phyloP scores from a whole-genome alignment of 2,888 invertebrate genomes.

The Leptopterna dolabrata region DNA sequence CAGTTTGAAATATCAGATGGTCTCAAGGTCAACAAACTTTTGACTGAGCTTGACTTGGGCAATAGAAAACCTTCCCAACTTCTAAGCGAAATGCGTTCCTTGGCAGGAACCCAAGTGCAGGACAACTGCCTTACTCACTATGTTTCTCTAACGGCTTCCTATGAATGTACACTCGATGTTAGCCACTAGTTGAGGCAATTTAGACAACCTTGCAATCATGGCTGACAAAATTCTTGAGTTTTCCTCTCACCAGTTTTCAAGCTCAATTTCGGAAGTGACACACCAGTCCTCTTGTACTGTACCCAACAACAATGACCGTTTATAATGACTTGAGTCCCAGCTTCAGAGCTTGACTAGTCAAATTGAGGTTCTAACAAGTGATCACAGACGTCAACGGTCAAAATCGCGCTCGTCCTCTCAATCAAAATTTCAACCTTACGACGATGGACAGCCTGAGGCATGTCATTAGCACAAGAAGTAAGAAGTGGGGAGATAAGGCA shows the following conservation, averaged over 20 bases:
- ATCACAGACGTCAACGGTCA: neutral
- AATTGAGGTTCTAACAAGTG: neutral
- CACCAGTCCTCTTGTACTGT: neutral
- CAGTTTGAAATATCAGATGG: conserved; percentile 12
- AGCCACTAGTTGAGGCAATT: neutral
- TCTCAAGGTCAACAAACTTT: neutral
- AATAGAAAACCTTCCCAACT: conserved; percentile 27
- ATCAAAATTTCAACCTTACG: neutral
- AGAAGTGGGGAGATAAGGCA: neutral
- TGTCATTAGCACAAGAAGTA: conserved; percentile 26
- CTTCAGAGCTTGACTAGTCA: neutral
- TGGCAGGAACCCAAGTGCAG: conserved; percentile 14
- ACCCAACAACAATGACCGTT: neutral
- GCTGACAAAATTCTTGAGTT: conserved; percentile 26
- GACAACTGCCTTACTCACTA: conserved; percentile 18
- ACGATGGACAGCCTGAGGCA: neutral
- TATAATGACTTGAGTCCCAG: neutral
- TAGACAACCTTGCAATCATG: neutral
- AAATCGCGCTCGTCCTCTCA: neutral
- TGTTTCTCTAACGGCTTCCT: conserved; percentile 22
- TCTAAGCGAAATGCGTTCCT: conserved; percentile 19
- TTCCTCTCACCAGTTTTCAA: neutral
- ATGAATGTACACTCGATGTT: neutral
- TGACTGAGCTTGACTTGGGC: conserved; percentile 33
- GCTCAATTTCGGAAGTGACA: no score